phyloP scores from a whole-genome alignment of 2,888 invertebrate genomes.

The Dynastes tityus region DNA sequence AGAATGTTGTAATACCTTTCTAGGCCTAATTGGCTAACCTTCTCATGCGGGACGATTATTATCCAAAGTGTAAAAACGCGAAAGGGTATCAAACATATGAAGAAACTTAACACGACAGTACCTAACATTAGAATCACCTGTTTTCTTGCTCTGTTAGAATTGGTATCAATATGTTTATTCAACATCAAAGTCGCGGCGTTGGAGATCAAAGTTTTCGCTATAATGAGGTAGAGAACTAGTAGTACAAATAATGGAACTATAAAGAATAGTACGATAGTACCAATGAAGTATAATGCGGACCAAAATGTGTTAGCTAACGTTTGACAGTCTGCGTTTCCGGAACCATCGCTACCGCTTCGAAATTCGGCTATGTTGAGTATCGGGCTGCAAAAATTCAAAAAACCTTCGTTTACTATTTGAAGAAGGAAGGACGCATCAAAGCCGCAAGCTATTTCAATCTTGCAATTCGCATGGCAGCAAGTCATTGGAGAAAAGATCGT shows the following conservation, averaged over 20 bases:
- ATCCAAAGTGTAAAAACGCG: constrained; percentile 88
- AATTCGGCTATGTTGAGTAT: constrained; percentile 85
- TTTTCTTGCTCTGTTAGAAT: constrained; percentile 81
- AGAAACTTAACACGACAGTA: constrained; percentile 90
- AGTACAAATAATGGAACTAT: constrained; percentile 85
- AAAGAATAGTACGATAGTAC: constrained; percentile 86
- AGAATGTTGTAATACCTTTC: constrained; percentile 88
- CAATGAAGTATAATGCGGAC: constrained; percentile 85
- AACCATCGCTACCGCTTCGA: constrained; percentile 75
- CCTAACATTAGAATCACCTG: constrained; percentile 92
- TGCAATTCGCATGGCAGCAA: constrained; percentile 39
- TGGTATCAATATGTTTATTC: constrained; percentile 82
- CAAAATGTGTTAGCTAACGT: constrained; percentile 84
- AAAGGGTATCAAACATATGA: constrained; percentile 90
- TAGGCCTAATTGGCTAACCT: constrained; percentile 79
- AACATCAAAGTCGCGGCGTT: constrained; percentile 79
- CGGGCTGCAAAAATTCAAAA: constrained; percentile 79
- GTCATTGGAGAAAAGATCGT: constrained; percentile 19
- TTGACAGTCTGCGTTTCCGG: constrained; percentile 82
- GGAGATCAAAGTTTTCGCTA: constrained; percentile 87
- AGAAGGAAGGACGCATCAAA: constrained; percentile 62
- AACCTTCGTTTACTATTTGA: constrained; percentile 52
- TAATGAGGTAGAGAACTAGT: constrained; percentile 85
- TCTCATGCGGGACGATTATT: constrained; percentile 82
- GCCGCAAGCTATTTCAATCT: constrained; percentile 49